phyloP scores from a whole-genome alignment of 2,888 invertebrate genomes.

The Lagria hirta region DNA sequence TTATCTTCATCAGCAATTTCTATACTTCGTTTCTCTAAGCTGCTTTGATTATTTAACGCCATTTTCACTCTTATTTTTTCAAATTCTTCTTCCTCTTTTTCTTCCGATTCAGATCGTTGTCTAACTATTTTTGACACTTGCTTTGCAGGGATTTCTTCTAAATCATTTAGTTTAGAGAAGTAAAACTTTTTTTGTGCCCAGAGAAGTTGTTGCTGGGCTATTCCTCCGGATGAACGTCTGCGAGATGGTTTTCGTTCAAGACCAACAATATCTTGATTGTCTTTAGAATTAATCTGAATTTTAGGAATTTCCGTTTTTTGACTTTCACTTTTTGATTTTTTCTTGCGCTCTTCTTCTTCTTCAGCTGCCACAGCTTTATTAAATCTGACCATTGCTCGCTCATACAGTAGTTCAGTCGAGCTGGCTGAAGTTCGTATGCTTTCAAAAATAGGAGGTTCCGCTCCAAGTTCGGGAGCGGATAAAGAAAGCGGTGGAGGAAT shows the following conservation, averaged over 20 bases:
- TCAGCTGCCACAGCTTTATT: constrained; percentile 76
- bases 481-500: constrained; percentile 79
- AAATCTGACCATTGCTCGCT: constrained; percentile 78
- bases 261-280: constrained; percentile 54
- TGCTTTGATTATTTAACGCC: constrained; percentile 33
- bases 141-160: constrained; percentile 41
- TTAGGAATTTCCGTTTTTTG: constrained; percentile 41
- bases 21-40: constrained; percentile 40
- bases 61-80: constrained; percentile 46
- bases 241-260: constrained; percentile 56
- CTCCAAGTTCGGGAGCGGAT: constrained; percentile 77
- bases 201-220: constrained; percentile 44
- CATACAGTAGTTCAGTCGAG: constrained; percentile 80
- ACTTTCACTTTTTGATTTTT: constrained; percentile 29
- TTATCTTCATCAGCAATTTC: constrained; percentile 49
- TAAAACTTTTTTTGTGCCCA: constrained; percentile 50
- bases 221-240: constrained; percentile 57
- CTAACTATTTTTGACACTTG: constrained; percentile 34
- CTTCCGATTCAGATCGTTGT: constrained; percentile 49
- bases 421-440: constrained; percentile 73
- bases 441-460: constrained; percentile 60
- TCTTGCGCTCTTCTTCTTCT: constrained; percentile 60
- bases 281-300: constrained; percentile 59
- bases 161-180: constrained; percentile 42
- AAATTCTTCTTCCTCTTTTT: constrained; percentile 49